Percentiles rank a stretch among this genome's conserved stretches.
Conservation (phyloP, 2,888 invertebrate species). For the Cyclophora albipunctata region DNA sequence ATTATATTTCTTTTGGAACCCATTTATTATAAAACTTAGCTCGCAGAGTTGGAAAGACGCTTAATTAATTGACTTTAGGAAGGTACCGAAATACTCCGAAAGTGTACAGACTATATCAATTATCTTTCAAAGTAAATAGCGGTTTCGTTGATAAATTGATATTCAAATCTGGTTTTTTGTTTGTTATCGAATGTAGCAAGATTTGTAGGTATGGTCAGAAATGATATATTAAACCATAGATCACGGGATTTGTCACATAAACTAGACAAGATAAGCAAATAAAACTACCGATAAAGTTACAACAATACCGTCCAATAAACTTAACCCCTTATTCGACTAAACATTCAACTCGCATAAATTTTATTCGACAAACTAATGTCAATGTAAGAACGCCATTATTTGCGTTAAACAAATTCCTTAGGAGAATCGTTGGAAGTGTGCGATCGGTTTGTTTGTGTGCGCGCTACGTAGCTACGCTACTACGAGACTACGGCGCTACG, state of each 20-base stretch:
- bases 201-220: no score
- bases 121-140: no score
- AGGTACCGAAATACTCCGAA: no score
- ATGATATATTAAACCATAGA: slow-evolving; percentile 18
- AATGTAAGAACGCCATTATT: slow-evolving; percentile 72
- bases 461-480: slow-evolving; percentile 44
- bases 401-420: slow-evolving; percentile 68
- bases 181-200: no score
- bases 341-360: slow-evolving; percentile 72
- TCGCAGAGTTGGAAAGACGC: neutral
- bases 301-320: slow-evolving; percentile 55
- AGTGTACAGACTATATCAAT: no score
- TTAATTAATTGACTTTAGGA: no score
- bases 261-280: slow-evolving; percentile 29
- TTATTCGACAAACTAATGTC: slow-evolving; percentile 74
- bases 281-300: slow-evolving; percentile 41
- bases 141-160: no score
- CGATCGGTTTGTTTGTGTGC: slow-evolving; percentile 27
- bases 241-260: slow-evolving; percentile 40
- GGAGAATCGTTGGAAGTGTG: slow-evolving; percentile 24
- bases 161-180: no score
- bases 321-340: slow-evolving; percentile 72
- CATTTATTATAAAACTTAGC: slow-evolving; percentile 10
- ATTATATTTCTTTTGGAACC: slow-evolving; percentile 21
- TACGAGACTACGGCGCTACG: slow-evolving; percentile 4